Base-by-base conservation (phyloP, 2,113 vertebrate genomes). In the Erythrocercus mccallii region DNA sequence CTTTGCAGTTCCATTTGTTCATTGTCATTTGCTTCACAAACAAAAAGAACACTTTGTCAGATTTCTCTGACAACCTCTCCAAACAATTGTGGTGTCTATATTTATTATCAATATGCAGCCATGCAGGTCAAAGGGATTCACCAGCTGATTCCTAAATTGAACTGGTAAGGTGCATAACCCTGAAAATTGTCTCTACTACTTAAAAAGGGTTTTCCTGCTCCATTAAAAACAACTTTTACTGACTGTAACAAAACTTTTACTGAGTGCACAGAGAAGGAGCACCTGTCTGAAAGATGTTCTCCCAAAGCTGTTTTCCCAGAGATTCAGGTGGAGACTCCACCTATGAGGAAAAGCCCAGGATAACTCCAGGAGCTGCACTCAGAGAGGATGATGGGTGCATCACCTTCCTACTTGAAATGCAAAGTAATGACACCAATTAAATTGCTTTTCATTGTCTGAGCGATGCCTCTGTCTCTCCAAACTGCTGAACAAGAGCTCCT, bases 11-110 rank as follows among this genome's bases (percentile, higher is more conserved):
- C 93, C 94, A 94, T 95, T 96, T 97, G 48, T 84, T 95, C 64
- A n/a, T 92, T 83, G 86, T 30, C 78, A 72, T 94, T 97, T 96
- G 70, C 83, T 96, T 95, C 91, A 88, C 88, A 97, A 97, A 96
- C 64, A 81, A 97, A 94, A 92, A 96, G 92, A 95, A 86, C 60
- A 48, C 40, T n/a, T 51, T 95, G 95, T n/a, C n/a, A 53, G 38
- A 60, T 60, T 77, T 23, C 54, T 23, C 18, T 53, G 62, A 38
- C 22, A 56, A 48, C 15, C 35, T 56, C 60, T 6, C 35, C 70
- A 48, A 42, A 48, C 35, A 13, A 16, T 12, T 35, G 24, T 17
- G 25, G 12, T 74, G 20, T 9, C 51, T 35, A 0, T 11, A 30
- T 85, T 44, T 60, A 53, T 78, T 33, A 61, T 20, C 47, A 20